Conservation (phyloP, 2,113 vertebrate species). For the Daphoenositta chrysoptera region DNA sequence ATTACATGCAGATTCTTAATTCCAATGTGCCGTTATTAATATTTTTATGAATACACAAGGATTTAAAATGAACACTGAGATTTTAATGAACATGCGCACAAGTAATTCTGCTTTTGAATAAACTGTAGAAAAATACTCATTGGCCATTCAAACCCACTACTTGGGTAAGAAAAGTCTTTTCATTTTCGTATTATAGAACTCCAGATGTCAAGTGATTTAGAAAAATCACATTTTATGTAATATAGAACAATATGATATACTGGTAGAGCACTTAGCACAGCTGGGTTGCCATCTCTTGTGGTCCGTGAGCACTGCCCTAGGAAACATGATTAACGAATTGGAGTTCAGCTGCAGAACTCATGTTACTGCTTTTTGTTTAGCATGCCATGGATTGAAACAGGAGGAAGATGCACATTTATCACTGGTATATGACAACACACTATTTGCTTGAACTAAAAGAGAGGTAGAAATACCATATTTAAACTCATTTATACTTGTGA, state of each 20-base stretch:
- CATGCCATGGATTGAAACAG: not conserved
- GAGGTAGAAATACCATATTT: not conserved
- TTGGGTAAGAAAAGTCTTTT: not conserved
- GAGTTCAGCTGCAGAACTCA: not conserved
- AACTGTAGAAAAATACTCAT: not conserved
- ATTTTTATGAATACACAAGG: not conserved
- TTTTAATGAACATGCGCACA: fast-evolving
- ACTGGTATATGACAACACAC: not conserved
- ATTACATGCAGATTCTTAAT: not conserved
- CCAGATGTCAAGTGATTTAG: not conserved
- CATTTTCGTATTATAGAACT: not conserved
- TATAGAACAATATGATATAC: not conserved
- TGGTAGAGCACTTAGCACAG: not conserved
- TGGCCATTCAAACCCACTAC: not conserved
- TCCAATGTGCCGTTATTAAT: not conserved
- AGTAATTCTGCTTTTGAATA: not conserved
- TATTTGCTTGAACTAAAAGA: not conserved
- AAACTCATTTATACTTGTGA: not conserved
- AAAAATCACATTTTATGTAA: not conserved
- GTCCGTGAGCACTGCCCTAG: not conserved
- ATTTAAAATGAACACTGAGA: not conserved
- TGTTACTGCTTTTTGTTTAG: not conserved
- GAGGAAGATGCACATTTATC: not conserved
- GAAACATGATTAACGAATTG: not conserved
- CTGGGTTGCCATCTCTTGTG: not conserved